Evolutionary conservation across 2,888 invertebrate species (phyloP).

Genomic region (Heliconius erato): DNA sequence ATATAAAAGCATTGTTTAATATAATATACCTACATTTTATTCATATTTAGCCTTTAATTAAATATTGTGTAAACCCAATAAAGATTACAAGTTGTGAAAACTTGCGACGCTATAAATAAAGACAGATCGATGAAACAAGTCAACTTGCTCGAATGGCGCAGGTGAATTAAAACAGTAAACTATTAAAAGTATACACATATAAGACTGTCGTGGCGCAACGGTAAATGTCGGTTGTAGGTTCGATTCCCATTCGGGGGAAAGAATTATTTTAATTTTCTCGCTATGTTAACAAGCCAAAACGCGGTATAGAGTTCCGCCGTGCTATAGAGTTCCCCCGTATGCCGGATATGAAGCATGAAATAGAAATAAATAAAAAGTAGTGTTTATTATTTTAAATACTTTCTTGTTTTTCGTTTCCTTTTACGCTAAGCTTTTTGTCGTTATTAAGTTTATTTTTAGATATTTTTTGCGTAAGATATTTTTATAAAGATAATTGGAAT

Average conservation of each 20-base stretch:
- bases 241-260: too few relatives aligned
- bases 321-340: too few relatives aligned
- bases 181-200: not conserved
- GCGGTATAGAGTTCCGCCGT: too few relatives aligned
- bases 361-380: too few relatives aligned
- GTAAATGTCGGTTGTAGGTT: too few relatives aligned
- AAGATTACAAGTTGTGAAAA: constrained; percentile 9
- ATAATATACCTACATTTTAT: not conserved
- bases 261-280: too few relatives aligned
- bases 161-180: constrained; percentile 11
- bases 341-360: too few relatives aligned
- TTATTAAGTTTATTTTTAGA: not conserved
- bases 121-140: constrained; percentile 29
- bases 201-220: too few relatives aligned
- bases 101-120: constrained; percentile 28
- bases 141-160: constrained; percentile 20
- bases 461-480: not conserved
- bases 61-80: not conserved
- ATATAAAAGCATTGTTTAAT: not conserved
- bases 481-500: not conserved
- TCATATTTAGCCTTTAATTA: not conserved
- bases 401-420: too few relatives aligned
- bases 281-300: too few relatives aligned
- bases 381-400: too few relatives aligned
- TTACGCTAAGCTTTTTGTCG: not conserved